Evolutionary conservation across 1,140 invertebrate genomes (phyloP).

Genomic region (Drosophila orena): DNA sequence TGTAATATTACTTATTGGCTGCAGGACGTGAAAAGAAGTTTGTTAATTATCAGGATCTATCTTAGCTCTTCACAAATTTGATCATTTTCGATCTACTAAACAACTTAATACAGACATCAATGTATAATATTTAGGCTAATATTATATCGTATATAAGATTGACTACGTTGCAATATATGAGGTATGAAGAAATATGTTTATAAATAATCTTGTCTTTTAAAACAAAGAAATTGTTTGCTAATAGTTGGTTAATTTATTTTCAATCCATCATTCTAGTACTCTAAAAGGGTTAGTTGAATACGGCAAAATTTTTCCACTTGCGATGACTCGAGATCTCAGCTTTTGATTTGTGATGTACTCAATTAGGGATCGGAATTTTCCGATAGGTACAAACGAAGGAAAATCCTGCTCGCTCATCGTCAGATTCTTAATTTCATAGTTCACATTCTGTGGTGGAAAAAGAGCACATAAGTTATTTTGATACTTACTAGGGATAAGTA

Average conservation of each 20-base stretch:
- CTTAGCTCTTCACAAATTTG: no score
- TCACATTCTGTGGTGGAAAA: conserved; percentile 18
- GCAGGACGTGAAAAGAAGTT: not conserved
- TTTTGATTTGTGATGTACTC: conserved; percentile 24
- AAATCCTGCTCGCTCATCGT: conserved; percentile 42
- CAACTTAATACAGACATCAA: no score
- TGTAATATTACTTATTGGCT: not conserved
- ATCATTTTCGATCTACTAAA: no score
- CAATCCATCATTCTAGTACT: not conserved
- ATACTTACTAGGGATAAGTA: not conserved
- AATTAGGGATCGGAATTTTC: conserved; percentile 22
- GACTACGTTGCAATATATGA: no score
- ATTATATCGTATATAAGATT: no score
- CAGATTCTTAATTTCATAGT: conserved; percentile 38
- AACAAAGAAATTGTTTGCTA: not conserved
- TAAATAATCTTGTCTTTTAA: not conserved
- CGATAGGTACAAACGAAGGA: conserved; percentile 37
- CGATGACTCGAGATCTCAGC: conserved; percentile 7
- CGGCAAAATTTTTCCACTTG: conserved; percentile 6
- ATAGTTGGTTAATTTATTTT: not conserved
- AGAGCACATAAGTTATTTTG: no score
- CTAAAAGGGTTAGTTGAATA: not conserved
- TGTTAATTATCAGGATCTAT: no score
- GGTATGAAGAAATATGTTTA: no score
- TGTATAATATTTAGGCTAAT: no score